These are phyloP conservation scores for Lucinisca nassula DNA, from an alignment of 2,888 invertebrate species.

Conservation along the genomic window DNA sequence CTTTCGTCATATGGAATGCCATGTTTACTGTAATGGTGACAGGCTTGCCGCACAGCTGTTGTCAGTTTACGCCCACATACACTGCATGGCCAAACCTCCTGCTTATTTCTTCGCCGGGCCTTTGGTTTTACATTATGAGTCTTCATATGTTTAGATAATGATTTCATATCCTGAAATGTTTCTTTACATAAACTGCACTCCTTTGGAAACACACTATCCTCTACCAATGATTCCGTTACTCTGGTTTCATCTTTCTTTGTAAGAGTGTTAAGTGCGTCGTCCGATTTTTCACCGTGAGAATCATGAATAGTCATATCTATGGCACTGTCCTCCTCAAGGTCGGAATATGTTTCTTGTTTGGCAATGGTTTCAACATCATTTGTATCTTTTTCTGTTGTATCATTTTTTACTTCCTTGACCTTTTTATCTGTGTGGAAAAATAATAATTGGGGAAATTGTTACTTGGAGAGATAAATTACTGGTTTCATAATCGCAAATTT, in stretches of 20 bases:
- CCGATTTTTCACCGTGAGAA: no score
- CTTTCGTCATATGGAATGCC: constrained; percentile 51
- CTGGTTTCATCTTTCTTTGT: not conserved
- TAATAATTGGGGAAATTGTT: no score
- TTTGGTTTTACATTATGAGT: constrained; percentile 4
- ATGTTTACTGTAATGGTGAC: constrained; percentile 56
- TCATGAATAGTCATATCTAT: no score
- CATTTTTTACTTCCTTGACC: no score
- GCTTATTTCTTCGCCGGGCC: not conserved
- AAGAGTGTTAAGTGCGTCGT: no score
- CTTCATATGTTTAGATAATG: constrained; percentile 30
- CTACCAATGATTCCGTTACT: not conserved
- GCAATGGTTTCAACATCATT: no score
- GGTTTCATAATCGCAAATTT: no score
- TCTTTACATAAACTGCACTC: constrained; percentile 15
- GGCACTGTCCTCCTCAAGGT: no score
- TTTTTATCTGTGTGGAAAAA: no score
- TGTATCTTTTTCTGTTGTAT: no score
- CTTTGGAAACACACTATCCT: not conserved
- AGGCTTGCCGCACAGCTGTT: constrained; percentile 41
- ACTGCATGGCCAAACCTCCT: constrained; percentile 43
- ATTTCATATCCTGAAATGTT: not conserved
- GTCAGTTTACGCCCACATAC: constrained; percentile 35
- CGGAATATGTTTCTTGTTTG: no score
- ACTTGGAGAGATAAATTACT: no score